Base-by-base conservation (phyloP, 2,797 vertebrate species). In the Myotis findleyi region DNA sequence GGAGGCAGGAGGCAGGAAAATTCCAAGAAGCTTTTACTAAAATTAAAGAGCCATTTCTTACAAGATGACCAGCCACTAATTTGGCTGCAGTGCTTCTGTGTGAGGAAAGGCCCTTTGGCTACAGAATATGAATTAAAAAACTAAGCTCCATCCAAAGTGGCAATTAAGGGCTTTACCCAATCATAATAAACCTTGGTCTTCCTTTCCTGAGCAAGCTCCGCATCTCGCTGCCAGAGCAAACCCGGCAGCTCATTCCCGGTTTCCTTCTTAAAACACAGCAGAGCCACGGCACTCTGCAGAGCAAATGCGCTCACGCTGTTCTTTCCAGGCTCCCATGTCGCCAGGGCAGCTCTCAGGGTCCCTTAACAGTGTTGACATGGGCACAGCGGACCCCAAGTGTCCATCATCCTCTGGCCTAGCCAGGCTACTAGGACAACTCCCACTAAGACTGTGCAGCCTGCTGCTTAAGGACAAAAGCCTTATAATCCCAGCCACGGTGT, bases 151-250 rank as follows among this genome's bases (percentile, higher is more conserved):
- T 95, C 95, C 86, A 76, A 97, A 97, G 97, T 97, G 96, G 97
- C 86, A 97, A 96, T 97, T 97, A 97, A 92, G 79, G 87, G 86
- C 75, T 97, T 95, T 93, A 33, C 92, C 75, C 92, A 96, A 97
- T 96, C 95, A 97, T 97, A 97, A 97, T 95, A 97, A 97, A 95
- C 95, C 93, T 80, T 84, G 64, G 73, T 96, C 97, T 95, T 96
- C 86, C 88, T 94, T 96, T 91, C 82, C 90, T 36, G 71, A 95
- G 97, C 41, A 41, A 68, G 93, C 62, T 64, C 96, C 0, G 6
- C 71, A 81, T 96, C 95, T 91, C 62, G 71, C 38, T 97, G 97
- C 97, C 97, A 97, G 97, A 97, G 96, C 95, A 97, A 97, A 97
- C 93, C 90, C 91, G 80, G 96, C 97, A 95, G 95, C 96, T 95